phyloP scores from a whole-genome alignment of 2,113 vertebrate species.

The Herpetotheres cachinnans region DNA sequence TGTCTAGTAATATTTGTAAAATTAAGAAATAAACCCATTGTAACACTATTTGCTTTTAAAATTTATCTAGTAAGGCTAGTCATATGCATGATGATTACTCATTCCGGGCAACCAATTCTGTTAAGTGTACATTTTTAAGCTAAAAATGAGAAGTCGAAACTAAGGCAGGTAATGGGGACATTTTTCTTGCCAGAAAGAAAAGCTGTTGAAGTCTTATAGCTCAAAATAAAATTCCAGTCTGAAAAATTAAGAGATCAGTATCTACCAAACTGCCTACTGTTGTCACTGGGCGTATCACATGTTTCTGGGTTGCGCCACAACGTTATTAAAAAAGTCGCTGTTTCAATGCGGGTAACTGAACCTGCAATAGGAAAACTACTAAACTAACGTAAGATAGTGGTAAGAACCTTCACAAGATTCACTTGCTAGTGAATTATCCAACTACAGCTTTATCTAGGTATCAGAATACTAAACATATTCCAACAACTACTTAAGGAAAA shows the following conservation, averaged over 20 bases:
- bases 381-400: fast-evolving
- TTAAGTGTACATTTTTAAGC: neutral
- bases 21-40: neutral
- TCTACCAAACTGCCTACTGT: neutral
- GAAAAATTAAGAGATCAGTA: neutral
- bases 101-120: neutral
- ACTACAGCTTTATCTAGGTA: neutral
- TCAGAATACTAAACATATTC: neutral
- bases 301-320: neutral
- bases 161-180: neutral
- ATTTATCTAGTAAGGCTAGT: neutral
- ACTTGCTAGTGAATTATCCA: neutral
- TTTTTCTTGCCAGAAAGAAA: neutral
- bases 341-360: neutral
- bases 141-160: neutral
- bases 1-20: neutral
- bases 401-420: neutral
- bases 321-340: too few relatives aligned
- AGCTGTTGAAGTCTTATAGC: neutral
- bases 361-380: neutral
- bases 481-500: neutral
- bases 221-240: neutral
- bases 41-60: neutral
- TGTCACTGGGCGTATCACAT: fast-evolving
- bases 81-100: neutral